Evolutionary conservation across 2,888 invertebrate species (phyloP).

Genomic region (Xanthorhoe spadicearia): DNA sequence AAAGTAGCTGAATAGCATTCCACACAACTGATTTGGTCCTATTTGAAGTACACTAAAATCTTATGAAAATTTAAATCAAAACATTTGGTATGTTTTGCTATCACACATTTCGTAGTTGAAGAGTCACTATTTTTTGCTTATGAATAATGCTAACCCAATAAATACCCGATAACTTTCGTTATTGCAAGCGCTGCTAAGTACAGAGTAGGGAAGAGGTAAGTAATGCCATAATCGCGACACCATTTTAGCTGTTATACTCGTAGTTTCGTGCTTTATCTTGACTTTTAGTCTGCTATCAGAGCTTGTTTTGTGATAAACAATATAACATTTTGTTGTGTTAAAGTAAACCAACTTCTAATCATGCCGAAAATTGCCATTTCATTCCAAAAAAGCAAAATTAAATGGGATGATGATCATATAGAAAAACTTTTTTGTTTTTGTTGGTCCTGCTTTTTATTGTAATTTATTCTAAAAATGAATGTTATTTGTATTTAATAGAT

Average conservation of each 20-base stretch:
- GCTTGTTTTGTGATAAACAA: slow-evolving; percentile 12
- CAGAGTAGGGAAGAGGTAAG: slow-evolving; percentile 79
- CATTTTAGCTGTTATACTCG: slow-evolving; percentile 47
- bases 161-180: slow-evolving; percentile 44
- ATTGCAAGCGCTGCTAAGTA: slow-evolving; percentile 76
- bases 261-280: slow-evolving; percentile 38
- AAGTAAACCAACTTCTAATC: not conserved
- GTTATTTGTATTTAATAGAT: no score
- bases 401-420: no score
- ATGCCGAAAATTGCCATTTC: not conserved
- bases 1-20: not conserved
- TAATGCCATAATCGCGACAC: slow-evolving; percentile 44
- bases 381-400: not conserved
- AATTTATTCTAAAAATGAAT: no score
- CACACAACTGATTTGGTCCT: not conserved
- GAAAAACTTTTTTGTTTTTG: no score
- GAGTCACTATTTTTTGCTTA: slow-evolving; percentile 24
- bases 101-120: slow-evolving; percentile 22
- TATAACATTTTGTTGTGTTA: no score
- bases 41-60: not conserved
- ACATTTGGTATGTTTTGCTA: slow-evolving; percentile 11
- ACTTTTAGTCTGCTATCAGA: slow-evolving; percentile 8
- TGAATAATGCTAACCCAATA: slow-evolving; percentile 36
- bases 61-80: not conserved
- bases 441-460: no score